Percentiles rank a stretch among this genome's conserved stretches.
Conservation (phyloP, 2,888 invertebrate genomes). For the Herminia tarsipennalis region DNA sequence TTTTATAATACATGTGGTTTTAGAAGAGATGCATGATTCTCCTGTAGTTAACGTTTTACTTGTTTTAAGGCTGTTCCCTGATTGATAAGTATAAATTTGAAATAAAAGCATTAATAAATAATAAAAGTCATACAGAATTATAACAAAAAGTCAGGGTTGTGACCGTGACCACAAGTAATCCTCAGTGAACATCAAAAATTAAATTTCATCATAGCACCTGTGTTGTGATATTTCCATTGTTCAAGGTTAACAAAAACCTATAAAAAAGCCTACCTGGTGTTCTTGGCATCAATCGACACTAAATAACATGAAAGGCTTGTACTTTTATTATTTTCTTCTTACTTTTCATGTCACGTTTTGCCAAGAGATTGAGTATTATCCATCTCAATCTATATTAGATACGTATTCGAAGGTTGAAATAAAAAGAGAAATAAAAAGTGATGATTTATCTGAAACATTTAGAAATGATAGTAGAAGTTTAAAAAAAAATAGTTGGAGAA, state of each 20-base stretch:
- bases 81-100: not conserved
- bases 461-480: conserved; percentile 3
- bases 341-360: conserved; percentile 25
- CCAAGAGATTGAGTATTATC: conserved; percentile 66
- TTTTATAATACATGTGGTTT: no score
- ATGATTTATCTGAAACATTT: not conserved
- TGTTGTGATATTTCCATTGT: conserved; percentile 55
- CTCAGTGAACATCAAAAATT: conserved; percentile 70
- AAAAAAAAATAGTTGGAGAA: conserved; percentile 6
- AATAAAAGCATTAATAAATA: not conserved
- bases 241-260: conserved; percentile 61
- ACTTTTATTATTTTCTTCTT: conserved; percentile 18
- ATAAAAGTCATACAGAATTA: not conserved
- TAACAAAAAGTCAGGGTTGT: conserved; percentile 49
- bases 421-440: conserved; percentile 29
- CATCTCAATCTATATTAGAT: conserved; percentile 51
- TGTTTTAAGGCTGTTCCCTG: not conserved
- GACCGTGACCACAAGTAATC: conserved; percentile 54
- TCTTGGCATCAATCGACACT: conserved; percentile 10
- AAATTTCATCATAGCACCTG: conserved; percentile 83
- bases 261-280: conserved; percentile 52
- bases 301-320: conserved; percentile 24
- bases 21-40: no score
- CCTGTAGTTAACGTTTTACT: no score
- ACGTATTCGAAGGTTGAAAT: conserved; percentile 9